Evolutionary conservation across 2,888 invertebrate genomes (phyloP).

Genomic region (Drosophila fulvimacula): DNA sequence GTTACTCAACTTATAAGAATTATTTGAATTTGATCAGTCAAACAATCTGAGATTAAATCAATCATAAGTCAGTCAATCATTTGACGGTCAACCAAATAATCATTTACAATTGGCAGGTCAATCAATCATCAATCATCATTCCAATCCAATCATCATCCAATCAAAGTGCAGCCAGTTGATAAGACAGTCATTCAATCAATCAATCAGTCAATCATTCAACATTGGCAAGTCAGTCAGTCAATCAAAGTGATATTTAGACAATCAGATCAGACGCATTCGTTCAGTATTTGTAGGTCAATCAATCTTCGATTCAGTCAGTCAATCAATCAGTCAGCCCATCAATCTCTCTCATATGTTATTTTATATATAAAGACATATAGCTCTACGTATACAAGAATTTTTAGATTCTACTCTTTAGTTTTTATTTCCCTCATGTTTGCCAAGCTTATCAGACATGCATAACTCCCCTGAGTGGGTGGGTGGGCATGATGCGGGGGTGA

Average conservation of each 20-base stretch:
- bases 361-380: not conserved
- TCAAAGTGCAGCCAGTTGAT: no score
- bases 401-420: not conserved
- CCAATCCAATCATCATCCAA: no score
- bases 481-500: constrained; percentile 9
- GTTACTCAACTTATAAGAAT: no score
- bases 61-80: not conserved
- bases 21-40: no score
- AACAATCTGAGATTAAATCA: not conserved
- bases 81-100: not conserved
- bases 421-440: constrained; percentile 21
- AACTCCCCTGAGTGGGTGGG: constrained; percentile 44
- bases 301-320: no score
- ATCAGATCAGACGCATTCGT: not conserved
- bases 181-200: not conserved
- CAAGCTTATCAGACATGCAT: constrained; percentile 75
- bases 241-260: no score
- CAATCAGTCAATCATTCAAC: not conserved
- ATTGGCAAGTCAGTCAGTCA: no score
- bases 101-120: no score
- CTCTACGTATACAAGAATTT: not conserved
- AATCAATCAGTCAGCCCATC: not conserved
- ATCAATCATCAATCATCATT: no score
- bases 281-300: not conserved
- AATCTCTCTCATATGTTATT: not conserved